Base-by-base conservation (phyloP, 53 echinoderm and acorn worm species). In the Apostichopus leukothele region DNA sequence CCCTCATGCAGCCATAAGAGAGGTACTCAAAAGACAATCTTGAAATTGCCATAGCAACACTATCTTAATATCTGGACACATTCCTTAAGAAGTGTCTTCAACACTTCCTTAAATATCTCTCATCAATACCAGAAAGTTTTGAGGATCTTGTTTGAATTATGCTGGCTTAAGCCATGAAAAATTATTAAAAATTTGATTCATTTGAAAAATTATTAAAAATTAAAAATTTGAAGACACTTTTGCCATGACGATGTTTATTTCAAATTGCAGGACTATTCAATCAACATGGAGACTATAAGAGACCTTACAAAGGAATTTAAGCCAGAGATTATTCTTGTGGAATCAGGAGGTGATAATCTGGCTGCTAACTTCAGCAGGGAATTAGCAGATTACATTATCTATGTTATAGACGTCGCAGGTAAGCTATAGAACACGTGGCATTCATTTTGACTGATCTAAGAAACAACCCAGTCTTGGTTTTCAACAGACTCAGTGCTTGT, bases 401-500 rank as follows among this genome's bases (percentile, higher is more conserved):
- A 94, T 83, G 94, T 94, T 50, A 94, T 94, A 5, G 94, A 94
- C 52, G 94, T 94, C 1, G 94, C 94, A 86, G 94, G 94, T 94
- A 39, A 51, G 50, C 25, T 1, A 74, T 74, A 80, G 8, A 50
- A n/a, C 18, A 11, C 8, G 7, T 53, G 54, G 21, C 8, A 22
- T 16, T 80, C 10, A 27, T 52, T 53, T 52, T 78, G 23, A 16
- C 23, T 20, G 21, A 9, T 74, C 19, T 23, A 7, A 16, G 74
- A 11, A 25, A 25, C 20, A 74, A 74, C 14, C 68, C 68, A 5
- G n/a, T 67, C n/a, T 16, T 13, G 68, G 68, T n/a, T 67, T 16
- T 67, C 68, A 67, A 16, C 14, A n/a, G 68, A 67, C 68, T n/a
- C 68, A 16, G 68, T 13, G 0, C 68, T 16, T n/a, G 68, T 74